These are phyloP conservation scores for Lasiommata megera DNA, from an alignment of 2,888 invertebrate species.

Conservation along the genomic window DNA sequence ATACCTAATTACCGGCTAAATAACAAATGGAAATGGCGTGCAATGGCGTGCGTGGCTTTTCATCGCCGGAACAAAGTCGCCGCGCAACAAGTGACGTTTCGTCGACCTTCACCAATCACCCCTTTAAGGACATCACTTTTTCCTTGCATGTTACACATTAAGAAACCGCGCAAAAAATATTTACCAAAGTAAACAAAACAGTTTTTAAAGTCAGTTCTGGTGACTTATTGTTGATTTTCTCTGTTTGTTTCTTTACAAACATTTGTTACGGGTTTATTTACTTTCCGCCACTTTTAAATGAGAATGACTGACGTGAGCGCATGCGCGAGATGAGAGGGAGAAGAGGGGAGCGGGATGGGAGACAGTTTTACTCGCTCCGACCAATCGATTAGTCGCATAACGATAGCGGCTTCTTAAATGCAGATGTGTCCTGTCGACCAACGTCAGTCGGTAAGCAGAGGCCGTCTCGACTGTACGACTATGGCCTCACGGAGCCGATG, in stretches of 20 bases:
- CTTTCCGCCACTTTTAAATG: conserved; percentile 75
- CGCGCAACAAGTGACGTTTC: conserved; percentile 75
- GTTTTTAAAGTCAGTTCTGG: not conserved
- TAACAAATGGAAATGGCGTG: conserved; percentile 58
- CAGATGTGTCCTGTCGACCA: conserved; percentile 78
- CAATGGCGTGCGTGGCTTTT: conserved; percentile 73
- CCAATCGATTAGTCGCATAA: conserved; percentile 82
- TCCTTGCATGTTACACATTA: conserved; percentile 6
- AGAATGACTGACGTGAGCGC: conserved; percentile 54
- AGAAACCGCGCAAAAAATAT: not conserved
- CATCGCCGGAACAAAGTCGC: conserved; percentile 67
- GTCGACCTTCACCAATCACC: conserved; percentile 44
- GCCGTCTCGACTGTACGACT: conserved; percentile 59
- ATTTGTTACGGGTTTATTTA: conserved; percentile 75
- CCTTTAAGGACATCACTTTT: conserved; percentile 46
- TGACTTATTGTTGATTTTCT: conserved; percentile 24
- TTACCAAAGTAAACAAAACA: not conserved
- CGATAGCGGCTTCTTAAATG: conserved; percentile 82
- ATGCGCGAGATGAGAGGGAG: conserved; percentile 65
- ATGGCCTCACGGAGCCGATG: conserved; percentile 51
- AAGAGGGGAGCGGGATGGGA: conserved; percentile 54
- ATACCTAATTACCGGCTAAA: conserved; percentile 55
- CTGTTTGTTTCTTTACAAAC: conserved; percentile 62
- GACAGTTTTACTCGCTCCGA: conserved; percentile 74
- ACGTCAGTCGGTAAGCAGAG: conserved; percentile 75